phyloP scores from a whole-genome alignment of 2,888 invertebrate species.

The Schrankia costaestrigalis region DNA sequence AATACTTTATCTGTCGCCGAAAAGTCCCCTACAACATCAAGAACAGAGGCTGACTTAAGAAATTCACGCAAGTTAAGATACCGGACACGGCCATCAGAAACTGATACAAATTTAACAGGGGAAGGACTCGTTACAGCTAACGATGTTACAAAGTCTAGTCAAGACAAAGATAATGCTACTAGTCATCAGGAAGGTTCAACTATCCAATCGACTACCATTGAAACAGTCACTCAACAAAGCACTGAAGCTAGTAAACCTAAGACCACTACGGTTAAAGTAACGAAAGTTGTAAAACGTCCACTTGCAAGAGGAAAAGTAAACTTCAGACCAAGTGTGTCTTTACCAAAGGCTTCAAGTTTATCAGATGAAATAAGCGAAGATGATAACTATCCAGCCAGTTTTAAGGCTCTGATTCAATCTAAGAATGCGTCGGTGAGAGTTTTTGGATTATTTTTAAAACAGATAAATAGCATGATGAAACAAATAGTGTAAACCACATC shows the following conservation, averaged over 20 bases:
- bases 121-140: constrained; percentile 52
- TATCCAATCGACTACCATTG: constrained; percentile 35
- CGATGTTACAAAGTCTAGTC: constrained; percentile 65
- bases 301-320: constrained; percentile 46
- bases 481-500: not conserved
- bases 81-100: constrained; percentile 55
- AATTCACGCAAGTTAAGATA: constrained; percentile 62
- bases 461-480: constrained; percentile 1
- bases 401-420: constrained; percentile 83
- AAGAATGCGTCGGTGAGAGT: constrained; percentile 77
- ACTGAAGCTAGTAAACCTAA: constrained; percentile 49
- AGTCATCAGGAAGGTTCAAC: constrained; percentile 59
- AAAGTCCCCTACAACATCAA: constrained; percentile 58
- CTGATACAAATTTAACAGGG: constrained; percentile 66
- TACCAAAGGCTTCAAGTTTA: constrained; percentile 36
- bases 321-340: constrained; percentile 38
- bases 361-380: constrained; percentile 80
- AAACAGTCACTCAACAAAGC: constrained; percentile 45
- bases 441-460: constrained; percentile 8
- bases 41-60: constrained; percentile 50
- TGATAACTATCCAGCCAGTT: constrained; percentile 84
- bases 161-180: constrained; percentile 51
- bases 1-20: constrained; percentile 54
- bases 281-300: constrained; percentile 57
- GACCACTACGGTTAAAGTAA: constrained; percentile 50